phyloP scores from a whole-genome alignment of 2,888 invertebrate genomes.

The Nezara viridula region DNA sequence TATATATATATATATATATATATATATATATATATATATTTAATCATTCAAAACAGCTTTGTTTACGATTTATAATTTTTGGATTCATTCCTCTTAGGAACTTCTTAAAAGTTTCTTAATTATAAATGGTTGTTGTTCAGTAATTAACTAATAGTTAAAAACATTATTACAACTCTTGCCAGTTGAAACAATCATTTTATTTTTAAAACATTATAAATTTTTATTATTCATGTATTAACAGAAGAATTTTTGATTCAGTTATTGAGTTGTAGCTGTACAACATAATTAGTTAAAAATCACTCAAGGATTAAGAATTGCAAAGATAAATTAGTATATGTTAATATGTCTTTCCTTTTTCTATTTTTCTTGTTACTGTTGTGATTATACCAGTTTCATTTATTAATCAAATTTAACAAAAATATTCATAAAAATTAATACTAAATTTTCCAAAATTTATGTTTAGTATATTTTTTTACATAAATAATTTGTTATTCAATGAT shows the following conservation, averaged over 20 bases:
- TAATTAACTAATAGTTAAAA: not conserved
- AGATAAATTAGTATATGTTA: not conserved
- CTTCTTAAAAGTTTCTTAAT: not conserved
- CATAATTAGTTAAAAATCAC: not conserved
- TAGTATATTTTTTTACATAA: not conserved
- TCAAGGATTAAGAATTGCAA: not conserved
- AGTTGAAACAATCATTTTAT: not conserved
- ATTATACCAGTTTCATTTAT: not conserved
- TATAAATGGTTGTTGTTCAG: not conserved
- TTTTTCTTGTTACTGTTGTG: not conserved
- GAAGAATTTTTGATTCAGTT: not conserved
- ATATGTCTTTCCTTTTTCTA: not conserved
- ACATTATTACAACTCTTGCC: not conserved
- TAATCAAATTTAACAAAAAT: not conserved
- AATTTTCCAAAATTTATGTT: not conserved
- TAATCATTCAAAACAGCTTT: not conserved
- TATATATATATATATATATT: not conserved
- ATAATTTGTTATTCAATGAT: not conserved
- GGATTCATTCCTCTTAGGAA: not conserved
- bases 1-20: not conserved
- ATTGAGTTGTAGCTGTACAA: not conserved
- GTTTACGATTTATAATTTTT: not conserved
- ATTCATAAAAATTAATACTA: not conserved
- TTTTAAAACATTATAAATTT: not conserved
- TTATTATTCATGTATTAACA: not conserved